phyloP scores from a whole-genome alignment of 1,140 invertebrate genomes.

The Drosophila sproati region DNA sequence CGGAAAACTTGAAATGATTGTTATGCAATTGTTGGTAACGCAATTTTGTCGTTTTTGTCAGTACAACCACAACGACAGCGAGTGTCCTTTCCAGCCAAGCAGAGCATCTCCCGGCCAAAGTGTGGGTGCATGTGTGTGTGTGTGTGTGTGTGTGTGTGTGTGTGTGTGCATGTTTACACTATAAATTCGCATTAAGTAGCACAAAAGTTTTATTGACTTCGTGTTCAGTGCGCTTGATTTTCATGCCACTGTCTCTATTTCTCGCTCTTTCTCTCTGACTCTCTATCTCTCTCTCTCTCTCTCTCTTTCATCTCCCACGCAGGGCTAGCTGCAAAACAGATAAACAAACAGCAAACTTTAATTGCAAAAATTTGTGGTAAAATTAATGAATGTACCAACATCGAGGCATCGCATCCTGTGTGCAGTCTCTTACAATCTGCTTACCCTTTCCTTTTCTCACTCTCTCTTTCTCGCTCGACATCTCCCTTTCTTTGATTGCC shows the following conservation, averaged over 20 bases:
- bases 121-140: conserved; percentile 30
- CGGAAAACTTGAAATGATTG: conserved; percentile 84
- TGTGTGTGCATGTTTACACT: conserved; percentile 75
- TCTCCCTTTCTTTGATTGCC: conserved; percentile 2
- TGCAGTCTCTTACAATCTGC: conserved; percentile 11
- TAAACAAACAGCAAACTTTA: conserved; percentile 82
- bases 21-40: conserved; percentile 84
- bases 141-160: conserved; percentile 35
- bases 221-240: conserved; percentile 76
- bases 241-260: conserved; percentile 48
- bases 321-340: conserved; percentile 55
- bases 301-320: neutral
- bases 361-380: conserved; percentile 82
- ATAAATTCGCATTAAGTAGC: conserved; percentile 83
- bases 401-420: conserved; percentile 13
- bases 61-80: conserved; percentile 35
- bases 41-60: conserved; percentile 80
- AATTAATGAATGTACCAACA: conserved; percentile 74
- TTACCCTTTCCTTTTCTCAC: neutral
- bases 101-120: neutral
- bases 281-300: neutral
- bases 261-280: neutral
- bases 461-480: neutral
- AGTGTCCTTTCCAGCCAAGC: conserved; percentile 33
- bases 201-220: conserved; percentile 82